Base-by-base conservation (phyloP, 2,888 invertebrate genomes). In the Atherix ibis region DNA sequence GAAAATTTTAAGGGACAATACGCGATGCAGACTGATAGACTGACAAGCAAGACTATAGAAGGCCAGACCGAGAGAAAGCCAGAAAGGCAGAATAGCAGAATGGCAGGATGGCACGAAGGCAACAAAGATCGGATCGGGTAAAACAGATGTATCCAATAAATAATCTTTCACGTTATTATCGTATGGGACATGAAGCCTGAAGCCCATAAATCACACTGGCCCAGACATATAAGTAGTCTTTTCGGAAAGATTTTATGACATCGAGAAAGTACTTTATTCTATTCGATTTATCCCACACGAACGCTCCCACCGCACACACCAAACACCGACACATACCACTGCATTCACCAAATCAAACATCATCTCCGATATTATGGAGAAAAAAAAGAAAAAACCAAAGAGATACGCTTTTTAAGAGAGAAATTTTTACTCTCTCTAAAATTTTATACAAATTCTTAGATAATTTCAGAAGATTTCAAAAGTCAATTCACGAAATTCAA, bases 141-240 rank as follows among this genome's bases (percentile, higher is more conserved):
- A 30, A 35, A 35, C 35, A 35, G 35, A 35, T 35, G 35, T 35
- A 35, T 30, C 35, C 31, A 35, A 35, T 35, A 35, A 35, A 35
- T 35, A 35, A 35, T 35, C 35, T 35, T 35, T 30, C 31, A 35
- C 26, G 35, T 31, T 35, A 35, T 35, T 35, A 35, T 35, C 35
- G 35, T 35, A 35, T 31, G 30, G 35, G 35, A 18, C 18, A 18
- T 31, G 35, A 35, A 31, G 35, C 18, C 30, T 34, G 35, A 35
- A 30, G 31, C 30, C 26, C 17, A 35, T 35, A 35, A 35, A 35
- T 35, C 35, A 35, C 31, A 19, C 14, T 18, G 31, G 26, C 31
- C 31, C 30, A 31, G 30, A 34, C 22, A 22, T 17, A 35, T 35
- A 31, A 35, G 35, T 31, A 35, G 35, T 29, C 34, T 14, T 34